These are phyloP conservation scores for Myiozetetes cayanensis DNA, from an alignment of 2,113 vertebrate genomes.

Conservation along the genomic window DNA sequence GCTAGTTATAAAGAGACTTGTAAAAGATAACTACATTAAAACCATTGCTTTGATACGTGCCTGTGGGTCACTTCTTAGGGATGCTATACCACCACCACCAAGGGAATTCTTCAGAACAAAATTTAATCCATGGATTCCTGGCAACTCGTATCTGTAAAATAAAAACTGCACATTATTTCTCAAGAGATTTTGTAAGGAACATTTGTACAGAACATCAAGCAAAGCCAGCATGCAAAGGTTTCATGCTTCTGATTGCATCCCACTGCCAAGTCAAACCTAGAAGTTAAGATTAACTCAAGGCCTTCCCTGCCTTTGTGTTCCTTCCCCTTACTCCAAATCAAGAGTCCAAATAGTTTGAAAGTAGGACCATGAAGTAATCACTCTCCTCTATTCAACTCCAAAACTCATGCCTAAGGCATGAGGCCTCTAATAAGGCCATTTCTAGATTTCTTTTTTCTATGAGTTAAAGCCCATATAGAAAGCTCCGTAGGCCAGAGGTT, in stretches of 20 bases:
- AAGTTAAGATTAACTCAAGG: not conserved
- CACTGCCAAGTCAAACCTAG: not conserved
- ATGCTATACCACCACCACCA: constrained; percentile 83
- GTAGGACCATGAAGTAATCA: not conserved
- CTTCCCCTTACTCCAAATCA: not conserved
- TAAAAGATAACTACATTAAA: not conserved
- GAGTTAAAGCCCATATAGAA: not conserved
- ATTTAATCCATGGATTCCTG: constrained; percentile 83
- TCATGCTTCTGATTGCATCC: not conserved
- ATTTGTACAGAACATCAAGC: not conserved
- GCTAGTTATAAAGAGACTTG: not conserved
- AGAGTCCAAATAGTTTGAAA: not conserved
- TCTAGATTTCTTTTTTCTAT: not conserved
- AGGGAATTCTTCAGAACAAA: constrained; percentile 84
- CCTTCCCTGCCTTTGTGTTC: not conserved
- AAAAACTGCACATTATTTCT: not conserved
- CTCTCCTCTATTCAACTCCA: not conserved
- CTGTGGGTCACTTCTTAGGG: constrained; percentile 87
- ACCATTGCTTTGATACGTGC: constrained; percentile 54
- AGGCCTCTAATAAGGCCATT: not conserved
- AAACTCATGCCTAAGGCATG: not conserved
- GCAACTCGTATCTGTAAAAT: constrained; percentile 80
- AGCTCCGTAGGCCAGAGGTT: not conserved
- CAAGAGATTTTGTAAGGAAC: not conserved
- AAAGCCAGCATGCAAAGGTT: not conserved